Percentiles rank a stretch among this genome's conserved stretches.
Conservation (phyloP, 1,140 invertebrate genomes). For the Melitaea cinxia region DNA sequence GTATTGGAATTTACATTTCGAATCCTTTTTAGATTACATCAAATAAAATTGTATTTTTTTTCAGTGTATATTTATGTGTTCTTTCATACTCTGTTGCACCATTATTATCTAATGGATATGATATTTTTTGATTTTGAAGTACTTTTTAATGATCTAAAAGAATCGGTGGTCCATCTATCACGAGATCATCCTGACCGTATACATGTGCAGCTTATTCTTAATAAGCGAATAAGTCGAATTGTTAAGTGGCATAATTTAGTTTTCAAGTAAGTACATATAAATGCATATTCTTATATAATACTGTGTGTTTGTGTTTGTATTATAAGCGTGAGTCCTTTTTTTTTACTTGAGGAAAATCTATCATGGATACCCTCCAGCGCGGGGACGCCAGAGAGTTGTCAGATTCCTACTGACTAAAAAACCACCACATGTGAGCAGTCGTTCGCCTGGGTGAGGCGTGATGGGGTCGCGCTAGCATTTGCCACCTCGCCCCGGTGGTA, state of each 20-base stretch:
- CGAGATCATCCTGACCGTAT: constrained; percentile 32
- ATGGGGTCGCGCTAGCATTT: too few relatives aligned
- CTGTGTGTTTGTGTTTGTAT: too few relatives aligned
- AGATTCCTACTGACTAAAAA: too few relatives aligned
- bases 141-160: constrained; percentile 53
- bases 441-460: too few relatives aligned
- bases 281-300: too few relatives aligned
- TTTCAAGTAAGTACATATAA: constrained; percentile 43
- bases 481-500: too few relatives aligned
- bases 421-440: too few relatives aligned
- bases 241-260: constrained; percentile 53
- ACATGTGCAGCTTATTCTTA: constrained; percentile 41
- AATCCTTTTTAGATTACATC: neutral
- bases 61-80: constrained; percentile 54
- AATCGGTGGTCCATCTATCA: constrained; percentile 32
- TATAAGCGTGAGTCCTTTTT: too few relatives aligned
- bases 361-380: too few relatives aligned
- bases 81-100: constrained; percentile 54
- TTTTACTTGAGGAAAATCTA: too few relatives aligned
- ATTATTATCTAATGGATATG: constrained; percentile 49
- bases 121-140: constrained; percentile 49
- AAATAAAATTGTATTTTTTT: too few relatives aligned
- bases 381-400: too few relatives aligned
- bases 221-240: constrained; percentile 47
- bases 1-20: neutral